Evolutionary conservation across 2,113 vertebrate species (phyloP).

Genomic region (Otolemur garnettii): DNA sequence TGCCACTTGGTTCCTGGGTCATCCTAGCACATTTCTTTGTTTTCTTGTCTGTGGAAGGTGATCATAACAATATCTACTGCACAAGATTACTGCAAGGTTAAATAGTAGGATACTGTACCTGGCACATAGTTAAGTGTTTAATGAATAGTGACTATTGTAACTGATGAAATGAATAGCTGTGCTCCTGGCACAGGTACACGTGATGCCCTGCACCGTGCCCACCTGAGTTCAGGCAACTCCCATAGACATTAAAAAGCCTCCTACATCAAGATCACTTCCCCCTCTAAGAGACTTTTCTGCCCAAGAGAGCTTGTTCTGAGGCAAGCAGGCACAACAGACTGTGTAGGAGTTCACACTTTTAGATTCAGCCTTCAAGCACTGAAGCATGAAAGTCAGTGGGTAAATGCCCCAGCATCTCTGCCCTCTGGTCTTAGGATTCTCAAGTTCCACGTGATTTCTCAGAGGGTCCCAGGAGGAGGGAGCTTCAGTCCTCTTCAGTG

Average conservation of each 20-base stretch:
- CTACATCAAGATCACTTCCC: not conserved
- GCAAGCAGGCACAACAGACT: not conserved
- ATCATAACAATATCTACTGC: not conserved
- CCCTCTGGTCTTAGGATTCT: not conserved
- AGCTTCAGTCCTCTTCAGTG: not conserved
- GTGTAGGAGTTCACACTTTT: not conserved
- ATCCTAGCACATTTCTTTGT: not conserved
- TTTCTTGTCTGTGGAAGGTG: not conserved
- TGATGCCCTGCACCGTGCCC: too few relatives aligned
- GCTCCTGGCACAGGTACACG: not conserved
- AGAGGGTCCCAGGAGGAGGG: not conserved
- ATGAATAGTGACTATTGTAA: not conserved
- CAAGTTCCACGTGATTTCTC: not conserved
- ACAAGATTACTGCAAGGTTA: not conserved
- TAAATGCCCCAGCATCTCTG: not conserved
- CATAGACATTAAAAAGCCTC: not conserved
- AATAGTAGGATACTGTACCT: not conserved
- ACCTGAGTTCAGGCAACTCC: not conserved
- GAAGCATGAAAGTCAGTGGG: not conserved
- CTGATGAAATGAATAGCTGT: not conserved
- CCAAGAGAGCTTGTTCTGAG: not conserved
- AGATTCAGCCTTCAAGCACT: not conserved
- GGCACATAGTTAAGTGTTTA: not conserved
- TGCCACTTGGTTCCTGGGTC: not conserved
- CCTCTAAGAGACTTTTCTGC: not conserved